These are phyloP conservation scores for Lonchura striata DNA, from an alignment of 2,113 vertebrate genomes.

Conservation along the genomic window DNA sequence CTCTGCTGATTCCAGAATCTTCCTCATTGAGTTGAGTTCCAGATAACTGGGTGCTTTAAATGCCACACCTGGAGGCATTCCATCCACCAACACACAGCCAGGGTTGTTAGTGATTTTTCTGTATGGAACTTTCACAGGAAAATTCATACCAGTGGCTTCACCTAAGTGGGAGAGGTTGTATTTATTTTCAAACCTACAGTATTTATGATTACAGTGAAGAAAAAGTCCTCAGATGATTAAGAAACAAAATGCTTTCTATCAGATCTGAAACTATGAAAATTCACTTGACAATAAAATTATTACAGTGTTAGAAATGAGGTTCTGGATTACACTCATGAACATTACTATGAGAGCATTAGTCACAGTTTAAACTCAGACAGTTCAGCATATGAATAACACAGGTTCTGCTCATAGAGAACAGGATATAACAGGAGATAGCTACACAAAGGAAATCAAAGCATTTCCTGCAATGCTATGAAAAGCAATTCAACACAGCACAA, in stretches of 20 bases:
- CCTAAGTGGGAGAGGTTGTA: conserved; percentile 39
- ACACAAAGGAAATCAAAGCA: neutral
- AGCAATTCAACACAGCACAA: neutral
- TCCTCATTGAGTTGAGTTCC: conserved; percentile 79
- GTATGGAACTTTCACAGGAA: conserved; percentile 81
- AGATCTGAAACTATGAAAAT: neutral
- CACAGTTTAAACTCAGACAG: neutral
- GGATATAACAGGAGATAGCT: neutral
- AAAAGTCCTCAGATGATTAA: neutral
- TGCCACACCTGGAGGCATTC: conserved; percentile 76
- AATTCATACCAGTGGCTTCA: conserved; percentile 80
- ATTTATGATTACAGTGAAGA: neutral
- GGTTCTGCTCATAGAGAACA: neutral
- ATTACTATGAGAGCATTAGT: neutral
- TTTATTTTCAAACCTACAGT: neutral
- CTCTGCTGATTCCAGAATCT: conserved; percentile 77
- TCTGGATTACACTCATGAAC: neutral
- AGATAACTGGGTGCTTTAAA: conserved; percentile 84
- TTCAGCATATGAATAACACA: neutral
- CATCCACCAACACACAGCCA: conserved; percentile 80
- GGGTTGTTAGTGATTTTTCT: conserved; percentile 81
- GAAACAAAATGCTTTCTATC: neutral
- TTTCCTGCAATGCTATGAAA: neutral
- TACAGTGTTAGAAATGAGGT: neutral
- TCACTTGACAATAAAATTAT: neutral